Base-by-base conservation (phyloP, 64 coral and sea anemone genomes). In the Stichodactyla mertensii region DNA sequence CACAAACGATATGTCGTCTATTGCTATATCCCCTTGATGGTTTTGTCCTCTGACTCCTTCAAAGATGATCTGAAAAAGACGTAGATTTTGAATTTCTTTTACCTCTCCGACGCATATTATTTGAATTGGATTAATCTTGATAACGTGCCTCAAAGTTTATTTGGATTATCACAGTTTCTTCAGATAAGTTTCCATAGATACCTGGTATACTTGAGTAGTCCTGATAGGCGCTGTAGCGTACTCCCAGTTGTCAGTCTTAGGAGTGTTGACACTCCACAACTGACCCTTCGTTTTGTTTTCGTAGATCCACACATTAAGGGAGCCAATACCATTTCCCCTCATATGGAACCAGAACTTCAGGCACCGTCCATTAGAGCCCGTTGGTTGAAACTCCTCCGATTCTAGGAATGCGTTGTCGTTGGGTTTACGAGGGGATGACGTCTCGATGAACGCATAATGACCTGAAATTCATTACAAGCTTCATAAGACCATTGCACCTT, bases 301-400 rank as follows among this genome's bases (percentile, higher is more conserved):
- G 52, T 71, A 80, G 20, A 91, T 83, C 85, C 51, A 95, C 28
- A 95, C 85, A 77, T 90, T 99, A 10, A 99, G 84, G 5, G 85
- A 28, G 51, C 97, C 97, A 86, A 99, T 92, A 19, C 51, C 13
- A 8, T 12, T 12, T 24, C 97, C 97, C 51, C 83, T 87, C 97
- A 99, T 99, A 11, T 99, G 93, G 85, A 92, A 99, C 97, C 97
- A 99, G 27, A 99, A 99, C 51, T 99, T 94, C 55, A 99, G 77
- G 45, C 97, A 99, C 6, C 89, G 90, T 4, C 93, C 93, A 52
- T 90, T 87, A 10, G 92, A 86, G 1, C 89, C 82, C 11, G 87
- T 88, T 52, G 84, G 88, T 36, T 87, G 64, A 64, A 94, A 94
- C 55, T 95, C 93, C 26, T 95, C 88, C 9, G 93, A 92, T 60